Percentiles rank a stretch among this genome's conserved stretches.
phyloP scores from a whole-genome alignment of 2,888 invertebrate genomes.

The Marronus borbonicus region DNA sequence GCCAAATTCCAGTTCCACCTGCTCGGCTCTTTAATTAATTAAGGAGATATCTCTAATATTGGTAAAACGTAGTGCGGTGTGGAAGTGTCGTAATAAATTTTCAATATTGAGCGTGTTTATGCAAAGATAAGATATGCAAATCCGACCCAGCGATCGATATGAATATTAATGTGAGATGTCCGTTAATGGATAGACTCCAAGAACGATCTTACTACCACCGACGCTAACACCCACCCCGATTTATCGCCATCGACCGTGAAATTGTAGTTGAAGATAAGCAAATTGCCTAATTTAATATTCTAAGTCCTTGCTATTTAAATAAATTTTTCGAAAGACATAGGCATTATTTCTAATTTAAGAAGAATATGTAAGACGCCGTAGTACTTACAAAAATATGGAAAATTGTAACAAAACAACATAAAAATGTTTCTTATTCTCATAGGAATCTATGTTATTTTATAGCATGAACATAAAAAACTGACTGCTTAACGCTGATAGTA shows the following conservation, averaged over 20 bases:
- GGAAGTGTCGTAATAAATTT: slow-evolving; percentile 52
- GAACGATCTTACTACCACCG: slow-evolving; percentile 37
- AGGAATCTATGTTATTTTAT: no score
- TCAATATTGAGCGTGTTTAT: slow-evolving; percentile 55
- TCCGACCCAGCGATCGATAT: slow-evolving; percentile 53
- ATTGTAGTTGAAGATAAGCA: neutral
- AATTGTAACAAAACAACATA: no score
- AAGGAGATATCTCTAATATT: slow-evolving; percentile 47
- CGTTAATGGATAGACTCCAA: slow-evolving; percentile 39
- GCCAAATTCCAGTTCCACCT: slow-evolving; percentile 39
- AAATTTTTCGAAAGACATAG: no score
- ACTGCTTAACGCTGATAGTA: no score
- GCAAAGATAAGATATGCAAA: slow-evolving; percentile 56
- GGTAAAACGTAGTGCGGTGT: slow-evolving; percentile 48
- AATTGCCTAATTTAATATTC: slow-evolving; percentile 16
- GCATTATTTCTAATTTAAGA: no score
- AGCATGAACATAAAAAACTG: no score
- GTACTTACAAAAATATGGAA: no score
- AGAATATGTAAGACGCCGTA: no score
- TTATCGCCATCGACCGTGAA: slow-evolving; percentile 23
- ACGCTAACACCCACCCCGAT: slow-evolving; percentile 19
- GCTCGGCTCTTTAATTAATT: slow-evolving; percentile 48
- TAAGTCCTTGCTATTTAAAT: no score
- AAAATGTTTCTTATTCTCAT: no score
- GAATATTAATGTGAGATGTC: slow-evolving; percentile 54